Evolutionary conservation across 2,113 vertebrate genomes (phyloP), one percentile per base, ranked within the genome.

Genomic region (Henicopernis longicauda): DNA sequence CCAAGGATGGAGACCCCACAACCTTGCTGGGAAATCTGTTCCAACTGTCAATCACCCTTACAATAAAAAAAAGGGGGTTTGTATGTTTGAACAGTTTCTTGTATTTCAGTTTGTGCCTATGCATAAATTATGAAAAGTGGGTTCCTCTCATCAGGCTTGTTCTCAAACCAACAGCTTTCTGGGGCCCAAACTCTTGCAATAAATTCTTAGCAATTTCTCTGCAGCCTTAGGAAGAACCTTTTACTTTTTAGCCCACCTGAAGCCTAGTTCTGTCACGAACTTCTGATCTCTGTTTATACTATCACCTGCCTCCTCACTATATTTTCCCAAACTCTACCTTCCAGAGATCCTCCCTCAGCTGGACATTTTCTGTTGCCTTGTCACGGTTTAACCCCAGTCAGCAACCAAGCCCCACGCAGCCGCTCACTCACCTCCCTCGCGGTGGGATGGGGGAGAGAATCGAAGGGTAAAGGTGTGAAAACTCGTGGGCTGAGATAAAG

Each of bases 11-110:
- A 71, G 22, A 52, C 18, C 3, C 5, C 3, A 79, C 22, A 65
- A 8, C 13, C 9, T 90, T 50, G 16, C 13, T 70, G 23, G 44
- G 31, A 67, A 63, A 54, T 36, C 57, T 66, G 7, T 80, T 83
- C 15, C 13, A 76, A 25, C 7, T 15, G 10, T 26, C 67, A 76
- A 18, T n/a, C n/a, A 38, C 4, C 3, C 4, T n/a, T 73, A 61
- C 9, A 58, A 13, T 25, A 17, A n/a, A 49, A 74, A 49, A 17
- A 13, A 31, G 1, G 1, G 0, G 0, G 3, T 14, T 61, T 50
- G 1, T 47, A 36, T 16, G 3, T 16, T 80, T 49, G 49, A 78
- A 58, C 4, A 36, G 3, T 49, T 71, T 91, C 12, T 72, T 67
- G 5, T n/a, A 25, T 67, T 95, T 72, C 20, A 61, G 1, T 47